These are phyloP conservation scores for Drymodes brunneopygia DNA, from an alignment of 2,113 vertebrate species.

Conservation along the genomic window DNA sequence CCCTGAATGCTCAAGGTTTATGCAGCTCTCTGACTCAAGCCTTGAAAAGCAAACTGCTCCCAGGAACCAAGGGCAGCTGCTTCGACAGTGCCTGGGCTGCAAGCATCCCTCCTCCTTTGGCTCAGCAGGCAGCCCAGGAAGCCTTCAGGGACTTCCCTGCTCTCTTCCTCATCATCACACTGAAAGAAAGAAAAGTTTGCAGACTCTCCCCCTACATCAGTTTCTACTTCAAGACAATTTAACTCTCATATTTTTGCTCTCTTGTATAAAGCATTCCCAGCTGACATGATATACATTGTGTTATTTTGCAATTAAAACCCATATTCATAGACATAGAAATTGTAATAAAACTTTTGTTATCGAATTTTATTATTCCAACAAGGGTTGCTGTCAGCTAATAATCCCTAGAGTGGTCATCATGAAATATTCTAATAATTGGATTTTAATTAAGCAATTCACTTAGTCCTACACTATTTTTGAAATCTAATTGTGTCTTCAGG, in stretches of 20 bases:
- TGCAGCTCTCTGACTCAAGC: not conserved
- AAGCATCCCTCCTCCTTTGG: not conserved
- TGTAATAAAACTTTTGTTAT: constrained; percentile 55
- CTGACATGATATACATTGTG: not conserved
- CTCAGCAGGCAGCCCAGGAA: not conserved
- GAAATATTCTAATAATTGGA: constrained; percentile 66
- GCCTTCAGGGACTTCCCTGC: not conserved
- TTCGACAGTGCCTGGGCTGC: not conserved
- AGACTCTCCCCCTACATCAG: not conserved
- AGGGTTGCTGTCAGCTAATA: constrained; percentile 60
- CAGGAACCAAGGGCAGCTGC: not conserved
- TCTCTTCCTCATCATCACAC: not conserved
- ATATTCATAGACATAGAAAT: not conserved
- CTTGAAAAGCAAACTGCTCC: not conserved
- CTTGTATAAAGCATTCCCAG: not conserved
- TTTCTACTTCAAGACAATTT: not conserved
- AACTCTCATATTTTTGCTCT: not conserved
- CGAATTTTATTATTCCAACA: constrained; percentile 62
- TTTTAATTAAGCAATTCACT: constrained; percentile 69
- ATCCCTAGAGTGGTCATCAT: constrained; percentile 23
- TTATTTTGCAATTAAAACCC: not conserved
- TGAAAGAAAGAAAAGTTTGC: not conserved
- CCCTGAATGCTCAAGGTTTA: not conserved
- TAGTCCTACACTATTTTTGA: constrained; percentile 47
- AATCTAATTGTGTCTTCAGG: constrained; percentile 46